These are phyloP conservation scores for Drosophila anceps DNA, from an alignment of 2,888 invertebrate genomes.

Conservation along the genomic window DNA sequence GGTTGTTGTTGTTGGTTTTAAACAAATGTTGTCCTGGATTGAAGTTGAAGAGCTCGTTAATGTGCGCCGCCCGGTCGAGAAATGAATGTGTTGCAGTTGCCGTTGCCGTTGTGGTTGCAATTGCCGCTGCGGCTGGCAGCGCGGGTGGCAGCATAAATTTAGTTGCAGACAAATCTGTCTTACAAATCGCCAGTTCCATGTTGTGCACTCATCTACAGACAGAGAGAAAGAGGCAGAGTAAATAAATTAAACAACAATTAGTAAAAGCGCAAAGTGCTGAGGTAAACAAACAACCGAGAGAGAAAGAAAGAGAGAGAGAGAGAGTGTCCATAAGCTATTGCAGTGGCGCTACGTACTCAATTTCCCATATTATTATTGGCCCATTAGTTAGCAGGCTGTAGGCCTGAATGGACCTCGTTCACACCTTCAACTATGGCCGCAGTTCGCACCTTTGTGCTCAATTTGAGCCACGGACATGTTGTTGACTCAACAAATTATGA, in stretches of 20 bases:
- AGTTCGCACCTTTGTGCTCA: slow-evolving; percentile 70
- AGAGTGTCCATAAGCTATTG: not conserved
- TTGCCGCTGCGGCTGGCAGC: slow-evolving; percentile 61
- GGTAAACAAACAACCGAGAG: slow-evolving; percentile 12
- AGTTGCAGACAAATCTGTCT: slow-evolving; percentile 81
- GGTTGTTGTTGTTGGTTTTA: slow-evolving; percentile 46
- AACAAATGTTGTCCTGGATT: slow-evolving; percentile 77
- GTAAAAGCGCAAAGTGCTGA: slow-evolving; percentile 24
- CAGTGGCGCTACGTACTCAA: slow-evolving; percentile 34
- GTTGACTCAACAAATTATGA: slow-evolving; percentile 77
- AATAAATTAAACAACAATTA: slow-evolving; percentile 24
- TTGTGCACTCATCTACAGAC: slow-evolving; percentile 80
- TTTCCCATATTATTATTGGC: slow-evolving; percentile 45
- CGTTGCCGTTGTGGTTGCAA: slow-evolving; percentile 70
- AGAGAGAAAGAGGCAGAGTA: not conserved
- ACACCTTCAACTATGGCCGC: slow-evolving; percentile 66
- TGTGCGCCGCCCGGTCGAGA: slow-evolving; percentile 73
- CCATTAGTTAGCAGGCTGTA: slow-evolving; percentile 47
- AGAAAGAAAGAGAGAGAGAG: too few species aligned
- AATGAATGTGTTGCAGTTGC: slow-evolving; percentile 68
- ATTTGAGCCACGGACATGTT: slow-evolving; percentile 59
- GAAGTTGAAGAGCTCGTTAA: slow-evolving; percentile 78
- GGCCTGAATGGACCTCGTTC: slow-evolving; percentile 52
- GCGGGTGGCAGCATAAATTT: slow-evolving; percentile 84
- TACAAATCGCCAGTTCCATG: slow-evolving; percentile 84